Evolutionary conservation across 2,888 invertebrate genomes (phyloP).

Genomic region (Anthophora plumipes): DNA sequence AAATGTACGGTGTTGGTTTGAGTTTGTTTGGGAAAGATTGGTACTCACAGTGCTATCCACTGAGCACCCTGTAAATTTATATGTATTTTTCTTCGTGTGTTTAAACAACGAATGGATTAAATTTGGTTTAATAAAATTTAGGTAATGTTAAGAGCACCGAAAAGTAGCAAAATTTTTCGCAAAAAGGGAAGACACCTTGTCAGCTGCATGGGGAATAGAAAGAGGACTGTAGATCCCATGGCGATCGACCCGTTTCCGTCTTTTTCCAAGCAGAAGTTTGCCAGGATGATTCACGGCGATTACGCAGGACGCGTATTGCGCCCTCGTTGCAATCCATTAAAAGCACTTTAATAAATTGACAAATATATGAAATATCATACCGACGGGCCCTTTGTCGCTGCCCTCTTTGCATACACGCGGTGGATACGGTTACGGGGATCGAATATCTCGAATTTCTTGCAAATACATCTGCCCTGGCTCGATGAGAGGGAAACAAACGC

Average conservation of each 20-base stretch:
- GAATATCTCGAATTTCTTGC: conserved; percentile 52
- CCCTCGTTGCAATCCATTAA: conserved; percentile 67
- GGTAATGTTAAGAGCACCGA: too few relatives aligned
- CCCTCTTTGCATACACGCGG: conserved; percentile 32
- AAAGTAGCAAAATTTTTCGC: too few relatives aligned
- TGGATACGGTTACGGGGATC: conserved; percentile 36
- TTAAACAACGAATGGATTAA: too few relatives aligned
- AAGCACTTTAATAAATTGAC: conserved; percentile 72
- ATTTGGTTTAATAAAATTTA: too few relatives aligned
- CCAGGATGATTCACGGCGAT: conserved; percentile 60
- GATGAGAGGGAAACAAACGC: conserved; percentile 10
- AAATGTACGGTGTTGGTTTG: too few relatives aligned
- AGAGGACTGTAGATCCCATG: conserved; percentile 8
- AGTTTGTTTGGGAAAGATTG: too few relatives aligned
- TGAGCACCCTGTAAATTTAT: too few relatives aligned
- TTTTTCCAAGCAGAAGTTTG: conserved; percentile 32
- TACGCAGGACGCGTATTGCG: conserved; percentile 33
- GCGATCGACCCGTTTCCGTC: conserved; percentile 24
- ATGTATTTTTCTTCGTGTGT: too few relatives aligned
- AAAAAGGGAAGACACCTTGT: too few relatives aligned
- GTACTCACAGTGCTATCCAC: too few relatives aligned
- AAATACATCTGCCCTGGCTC: conserved; percentile 13
- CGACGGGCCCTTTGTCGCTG: conserved; percentile 19
- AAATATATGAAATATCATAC: conserved; percentile 80
- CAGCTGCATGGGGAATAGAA: background rate